These are phyloP conservation scores for Mobula hypostoma DNA, from an alignment of 2,113 vertebrate species.

Conservation along the genomic window DNA sequence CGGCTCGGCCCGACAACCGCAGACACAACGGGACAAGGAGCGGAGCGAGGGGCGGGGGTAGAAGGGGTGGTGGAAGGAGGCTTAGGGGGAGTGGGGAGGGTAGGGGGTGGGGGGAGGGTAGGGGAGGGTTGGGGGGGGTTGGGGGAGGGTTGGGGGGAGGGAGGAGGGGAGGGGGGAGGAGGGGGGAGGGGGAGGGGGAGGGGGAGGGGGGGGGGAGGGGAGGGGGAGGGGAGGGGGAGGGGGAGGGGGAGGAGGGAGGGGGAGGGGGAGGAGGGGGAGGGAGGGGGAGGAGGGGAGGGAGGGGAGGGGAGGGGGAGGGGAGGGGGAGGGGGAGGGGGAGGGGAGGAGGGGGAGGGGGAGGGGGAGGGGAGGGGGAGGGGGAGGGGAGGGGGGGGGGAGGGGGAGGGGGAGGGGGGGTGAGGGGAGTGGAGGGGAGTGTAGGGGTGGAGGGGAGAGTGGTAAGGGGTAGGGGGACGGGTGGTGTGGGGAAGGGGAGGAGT, in stretches of 20 bases:
- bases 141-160: no score
- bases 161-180: no score
- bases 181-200: neutral
- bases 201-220: neutral
- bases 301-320: no score
- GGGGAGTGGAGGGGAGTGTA: neutral
- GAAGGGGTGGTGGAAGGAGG: neutral
- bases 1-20: neutral
- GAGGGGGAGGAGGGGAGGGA: no score
- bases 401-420: fast-evolving
- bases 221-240: neutral
- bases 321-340: no score
- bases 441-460: neutral
- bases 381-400: neutral
- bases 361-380: neutral
- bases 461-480: no score
- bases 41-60: no score
- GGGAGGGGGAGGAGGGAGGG: no score
- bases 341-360: no score
- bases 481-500: neutral
- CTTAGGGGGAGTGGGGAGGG: neutral
- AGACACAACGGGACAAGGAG: no score
- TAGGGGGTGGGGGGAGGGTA: neutral
- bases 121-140: neutral
- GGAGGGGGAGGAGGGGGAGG: no score